A percentile compares a stretch with the other conserved stretches of the same genome.
Evolutionary conservation across 2,888 invertebrate species (phyloP).

Genomic region (Lasioglossum figueresi): DNA sequence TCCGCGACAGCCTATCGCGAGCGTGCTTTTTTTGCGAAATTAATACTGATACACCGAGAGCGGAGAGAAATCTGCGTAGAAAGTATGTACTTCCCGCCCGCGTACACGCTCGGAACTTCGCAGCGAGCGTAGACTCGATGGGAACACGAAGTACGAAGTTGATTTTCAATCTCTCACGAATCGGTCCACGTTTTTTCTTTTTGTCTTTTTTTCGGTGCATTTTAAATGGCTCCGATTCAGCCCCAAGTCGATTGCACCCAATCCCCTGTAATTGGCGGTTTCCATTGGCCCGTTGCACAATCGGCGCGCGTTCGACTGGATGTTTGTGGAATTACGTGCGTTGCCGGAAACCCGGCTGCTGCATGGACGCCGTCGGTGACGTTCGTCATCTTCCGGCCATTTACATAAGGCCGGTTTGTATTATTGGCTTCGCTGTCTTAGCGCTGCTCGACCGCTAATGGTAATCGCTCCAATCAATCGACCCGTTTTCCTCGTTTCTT

Average conservation of each 20-base stretch:
- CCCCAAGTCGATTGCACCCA: conserved; percentile 25
- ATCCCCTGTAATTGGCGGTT: conserved; percentile 10
- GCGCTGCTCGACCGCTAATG: not conserved
- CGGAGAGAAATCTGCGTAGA: conserved; percentile 3
- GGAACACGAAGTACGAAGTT: not conserved
- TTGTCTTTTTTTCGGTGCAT: not conserved
- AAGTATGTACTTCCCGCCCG: not conserved
- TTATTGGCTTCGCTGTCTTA: not conserved
- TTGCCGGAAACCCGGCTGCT: not conserved
- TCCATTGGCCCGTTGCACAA: conserved; percentile 2
- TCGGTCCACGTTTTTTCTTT: not conserved
- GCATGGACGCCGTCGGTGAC: not conserved
- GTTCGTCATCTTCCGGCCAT: conserved; percentile 11
- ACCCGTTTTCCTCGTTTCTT: not conserved
- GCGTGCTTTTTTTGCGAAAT: not conserved
- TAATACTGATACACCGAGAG: not conserved
- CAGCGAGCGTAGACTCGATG: not conserved
- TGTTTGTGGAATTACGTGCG: not conserved
- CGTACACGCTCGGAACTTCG: not conserved
- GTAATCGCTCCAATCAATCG: not conserved
- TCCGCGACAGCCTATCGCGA: not conserved
- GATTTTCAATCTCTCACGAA: not conserved
- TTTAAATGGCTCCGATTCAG: not conserved
- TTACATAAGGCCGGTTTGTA: not conserved
- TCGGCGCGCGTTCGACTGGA: not conserved